Conservation (phyloP, 2,888 invertebrate species). For the Hyles lineata region DNA sequence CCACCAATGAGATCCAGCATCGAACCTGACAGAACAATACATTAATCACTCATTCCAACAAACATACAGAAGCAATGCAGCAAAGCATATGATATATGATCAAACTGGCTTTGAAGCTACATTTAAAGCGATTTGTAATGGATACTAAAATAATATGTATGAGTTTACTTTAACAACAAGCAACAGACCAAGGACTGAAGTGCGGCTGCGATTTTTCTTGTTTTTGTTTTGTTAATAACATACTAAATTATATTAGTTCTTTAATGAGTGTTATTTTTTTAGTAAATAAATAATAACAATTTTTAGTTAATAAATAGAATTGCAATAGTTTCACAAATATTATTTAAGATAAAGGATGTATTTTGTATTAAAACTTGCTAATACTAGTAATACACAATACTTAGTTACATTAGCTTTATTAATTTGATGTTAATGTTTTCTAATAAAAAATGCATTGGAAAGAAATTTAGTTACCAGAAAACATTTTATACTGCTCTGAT, state of each 20-base stretch:
- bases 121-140: neutral
- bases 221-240: neutral
- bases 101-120: neutral
- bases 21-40: slow-evolving; percentile 61
- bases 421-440: no score
- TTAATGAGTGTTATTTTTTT: neutral
- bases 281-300: neutral
- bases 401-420: no score
- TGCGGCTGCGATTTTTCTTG: slow-evolving; percentile 73
- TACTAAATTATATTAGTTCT: neutral
- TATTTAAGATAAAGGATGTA: no score
- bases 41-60: neutral
- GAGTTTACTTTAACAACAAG: slow-evolving; percentile 54
- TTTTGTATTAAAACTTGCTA: neutral
- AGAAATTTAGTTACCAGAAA: no score
- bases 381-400: neutral
- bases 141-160: slow-evolving; percentile 20
- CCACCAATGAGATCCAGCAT: slow-evolving; percentile 90
- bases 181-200: slow-evolving; percentile 79
- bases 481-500: no score
- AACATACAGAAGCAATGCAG: neutral
- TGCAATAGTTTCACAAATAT: no score
- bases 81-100: slow-evolving; percentile 5
- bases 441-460: no score
- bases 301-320: neutral